Evolutionary conservation across 2,888 invertebrate genomes (phyloP), one percentile per base, ranked within the genome.

Genomic region (Amphipoea oculea): DNA sequence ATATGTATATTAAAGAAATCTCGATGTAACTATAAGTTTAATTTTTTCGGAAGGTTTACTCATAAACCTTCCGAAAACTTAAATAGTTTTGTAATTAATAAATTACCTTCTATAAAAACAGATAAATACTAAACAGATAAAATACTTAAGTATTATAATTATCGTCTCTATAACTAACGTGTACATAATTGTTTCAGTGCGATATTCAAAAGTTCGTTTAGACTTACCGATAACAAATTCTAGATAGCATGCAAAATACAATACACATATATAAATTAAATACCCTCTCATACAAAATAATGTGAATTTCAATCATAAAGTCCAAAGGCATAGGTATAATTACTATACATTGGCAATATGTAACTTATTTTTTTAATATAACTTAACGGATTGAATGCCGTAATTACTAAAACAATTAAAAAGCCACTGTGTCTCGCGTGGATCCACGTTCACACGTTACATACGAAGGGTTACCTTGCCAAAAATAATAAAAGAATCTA

Each of bases 201-300:
- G 48, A 36, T n/a, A 36, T 17, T 57, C 17, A 66, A 45, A 17
- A 65, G 2, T 9, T 5, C 9, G n/a, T 66, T 11, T 20, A 51
- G 5, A 93, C 96, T 96, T 92, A 96, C 96, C 96, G 78, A 96
- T 96, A 12, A 96, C 92, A 90, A 94, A 96, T 88, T 96, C 96
- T 96, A 92, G 92, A 78, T 63, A 76, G 96, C 95, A 92, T 96
- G 95, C 84, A 95, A 95, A 82, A 80, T 73, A 54, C 57, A 87
- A 87, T 76, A 77, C 62, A 68, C 40, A 74, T 23, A 70, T 65
- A 45, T 79, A 60, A 84, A 78, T 73, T 7, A 20, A 2, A 68
- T 36, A 29, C 1, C 17, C 11, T 48, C 1, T n/a, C 40, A 29
- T 11, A 66, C n/a, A 45, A 76, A 51, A 14, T 51, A 51, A 42